A percentile compares a stretch with the other conserved stretches of the same genome.
Conservation (phyloP, 2,113 vertebrate genomes). For the Cisticola juncidis region DNA sequence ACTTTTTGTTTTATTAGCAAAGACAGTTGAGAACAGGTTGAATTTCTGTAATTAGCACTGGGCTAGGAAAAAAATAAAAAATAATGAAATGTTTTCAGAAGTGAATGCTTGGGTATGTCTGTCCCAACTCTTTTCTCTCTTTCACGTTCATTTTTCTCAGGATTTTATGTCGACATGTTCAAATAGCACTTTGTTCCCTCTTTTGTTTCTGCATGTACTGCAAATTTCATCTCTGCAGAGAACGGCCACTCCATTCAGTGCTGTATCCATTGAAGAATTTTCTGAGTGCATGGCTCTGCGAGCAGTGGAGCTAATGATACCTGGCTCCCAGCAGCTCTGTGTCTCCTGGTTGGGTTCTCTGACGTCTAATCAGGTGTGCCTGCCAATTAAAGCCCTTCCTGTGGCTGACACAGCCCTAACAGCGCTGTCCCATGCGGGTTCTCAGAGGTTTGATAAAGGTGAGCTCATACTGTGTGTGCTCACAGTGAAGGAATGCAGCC, state of each 20-base stretch:
- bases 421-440: not conserved
- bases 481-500: not conserved
- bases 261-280: not conserved
- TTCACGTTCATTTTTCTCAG: not conserved
- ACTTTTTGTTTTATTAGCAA: not conserved
- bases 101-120: not conserved
- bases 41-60: constrained; percentile 18
- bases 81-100: constrained; percentile 25
- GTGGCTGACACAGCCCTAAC: constrained; percentile 39
- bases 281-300: not conserved
- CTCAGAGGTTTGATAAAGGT: constrained; percentile 48
- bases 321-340: constrained; percentile 51
- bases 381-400: constrained; percentile 62
- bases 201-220: constrained; percentile 44
- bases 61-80: not conserved
- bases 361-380: constrained; percentile 48
- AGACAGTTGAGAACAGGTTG: constrained; percentile 8
- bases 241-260: not conserved
- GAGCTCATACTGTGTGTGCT: fast-evolving
- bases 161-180: constrained; percentile 4
- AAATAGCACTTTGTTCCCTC: constrained; percentile 43
- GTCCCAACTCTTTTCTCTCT: not conserved
- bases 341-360: constrained; percentile 46
- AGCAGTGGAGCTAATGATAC: constrained; percentile 46
- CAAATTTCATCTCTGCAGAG: constrained; percentile 16